phyloP scores from a whole-genome alignment of 1,140 invertebrate species.

The Bombus pyrosoma region DNA sequence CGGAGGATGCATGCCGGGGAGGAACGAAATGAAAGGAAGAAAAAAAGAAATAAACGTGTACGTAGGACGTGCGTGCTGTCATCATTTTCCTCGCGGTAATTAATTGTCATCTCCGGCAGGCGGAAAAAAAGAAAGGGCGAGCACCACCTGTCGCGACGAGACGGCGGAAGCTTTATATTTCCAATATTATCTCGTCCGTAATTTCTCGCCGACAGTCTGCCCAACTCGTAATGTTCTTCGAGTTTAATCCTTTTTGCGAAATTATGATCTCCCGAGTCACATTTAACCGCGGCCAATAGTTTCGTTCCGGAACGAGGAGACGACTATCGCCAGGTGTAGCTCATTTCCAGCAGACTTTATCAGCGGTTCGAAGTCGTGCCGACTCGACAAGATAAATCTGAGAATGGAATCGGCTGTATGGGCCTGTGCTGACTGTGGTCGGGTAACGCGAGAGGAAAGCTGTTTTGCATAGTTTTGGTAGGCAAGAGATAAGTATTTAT shows the following conservation, averaged over 20 bases:
- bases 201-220: constrained; percentile 49
- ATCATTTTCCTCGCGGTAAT: constrained; percentile 55
- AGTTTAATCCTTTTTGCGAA: constrained; percentile 58
- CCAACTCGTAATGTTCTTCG: constrained; percentile 41
- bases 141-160: constrained; percentile 51
- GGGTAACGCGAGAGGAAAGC: not conserved
- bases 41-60: not conserved
- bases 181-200: constrained; percentile 64
- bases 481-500: not conserved
- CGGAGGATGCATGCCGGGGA: not conserved
- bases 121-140: not conserved
- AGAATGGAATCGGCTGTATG: not conserved
- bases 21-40: too few species aligned
- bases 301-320: constrained; percentile 4
- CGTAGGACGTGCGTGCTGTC: constrained; percentile 32
- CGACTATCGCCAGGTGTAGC: constrained; percentile 14
- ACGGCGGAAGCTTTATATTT: constrained; percentile 60
- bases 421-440: not conserved
- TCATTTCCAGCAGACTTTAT: constrained; percentile 18
- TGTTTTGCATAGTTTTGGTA: too few species aligned
- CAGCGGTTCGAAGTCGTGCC: not conserved
- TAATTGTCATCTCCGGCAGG: constrained; percentile 54
- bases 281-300: constrained; percentile 35
- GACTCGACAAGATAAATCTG: constrained; percentile 24
- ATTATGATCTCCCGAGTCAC: constrained; percentile 59